These are phyloP conservation scores for Pitta sordida DNA, from an alignment of 2,113 vertebrate genomes.

Conservation along the genomic window DNA sequence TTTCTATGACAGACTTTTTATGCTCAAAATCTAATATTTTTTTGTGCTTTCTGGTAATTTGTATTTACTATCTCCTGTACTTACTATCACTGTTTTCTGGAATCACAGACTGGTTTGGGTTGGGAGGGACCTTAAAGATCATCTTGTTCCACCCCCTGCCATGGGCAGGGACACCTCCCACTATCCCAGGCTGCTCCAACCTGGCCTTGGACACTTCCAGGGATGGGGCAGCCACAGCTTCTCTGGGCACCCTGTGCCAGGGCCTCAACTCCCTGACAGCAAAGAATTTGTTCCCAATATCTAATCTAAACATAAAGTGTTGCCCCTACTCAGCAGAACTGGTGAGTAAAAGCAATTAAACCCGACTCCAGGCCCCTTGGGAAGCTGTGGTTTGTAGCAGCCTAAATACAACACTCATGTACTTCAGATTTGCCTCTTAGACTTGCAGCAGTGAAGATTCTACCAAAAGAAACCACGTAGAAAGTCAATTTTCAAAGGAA, in stretches of 20 bases:
- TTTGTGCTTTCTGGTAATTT: background rate
- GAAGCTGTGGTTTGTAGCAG: background rate
- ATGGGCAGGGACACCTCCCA: background rate
- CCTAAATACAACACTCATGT: background rate
- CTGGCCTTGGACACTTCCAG: background rate
- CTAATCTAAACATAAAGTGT: background rate
- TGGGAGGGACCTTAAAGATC: background rate
- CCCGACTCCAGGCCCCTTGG: background rate
- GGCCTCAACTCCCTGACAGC: background rate
- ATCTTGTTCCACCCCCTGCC: background rate
- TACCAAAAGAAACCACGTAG: background rate
- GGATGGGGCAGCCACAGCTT: background rate
- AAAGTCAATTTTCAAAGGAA: background rate
- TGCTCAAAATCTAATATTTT: background rate
- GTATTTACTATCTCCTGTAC: background rate
- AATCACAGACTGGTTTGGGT: background rate
- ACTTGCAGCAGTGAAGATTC: background rate
- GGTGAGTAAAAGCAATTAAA: background rate
- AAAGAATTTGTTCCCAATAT: background rate
- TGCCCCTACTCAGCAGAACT: background rate
- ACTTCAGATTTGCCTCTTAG: background rate
- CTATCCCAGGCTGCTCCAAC: fast-evolving
- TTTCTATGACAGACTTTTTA: background rate
- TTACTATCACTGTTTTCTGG: background rate
- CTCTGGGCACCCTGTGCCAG: background rate